Percentiles rank a stretch among this genome's conserved stretches.
Evolutionary conservation across 92 coral and sea anemone species (phyloP).

Genomic region (Bergia puertoricense): DNA sequence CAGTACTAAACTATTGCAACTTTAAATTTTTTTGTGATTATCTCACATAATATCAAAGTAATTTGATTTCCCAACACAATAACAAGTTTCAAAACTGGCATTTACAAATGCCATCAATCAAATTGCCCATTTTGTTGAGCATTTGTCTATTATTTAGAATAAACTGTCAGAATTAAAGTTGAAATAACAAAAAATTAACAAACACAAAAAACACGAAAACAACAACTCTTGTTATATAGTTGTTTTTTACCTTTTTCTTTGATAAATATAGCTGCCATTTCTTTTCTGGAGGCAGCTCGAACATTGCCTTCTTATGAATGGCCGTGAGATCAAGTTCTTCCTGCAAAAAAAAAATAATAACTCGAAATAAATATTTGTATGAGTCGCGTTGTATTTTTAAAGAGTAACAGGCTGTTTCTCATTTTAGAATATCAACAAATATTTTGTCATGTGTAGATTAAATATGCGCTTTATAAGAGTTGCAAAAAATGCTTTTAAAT

Average conservation of each 20-base stretch:
- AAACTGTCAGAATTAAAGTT: background rate
- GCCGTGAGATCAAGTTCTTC: conserved; percentile 99
- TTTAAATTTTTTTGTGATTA: too few relatives aligned
- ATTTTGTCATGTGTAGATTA: background rate
- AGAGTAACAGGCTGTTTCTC: background rate
- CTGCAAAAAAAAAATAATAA: conserved; percentile 53
- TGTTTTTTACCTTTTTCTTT: conserved; percentile 82
- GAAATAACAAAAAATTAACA: background rate
- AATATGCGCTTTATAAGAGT: background rate
- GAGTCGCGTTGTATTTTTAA: background rate
- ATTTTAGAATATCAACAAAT: background rate
- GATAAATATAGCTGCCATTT: conserved; percentile 99
- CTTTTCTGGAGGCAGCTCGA: conserved; percentile 96
- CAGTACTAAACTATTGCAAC: too few relatives aligned
- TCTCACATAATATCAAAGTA: background rate
- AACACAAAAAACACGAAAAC: background rate
- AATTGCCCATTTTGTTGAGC: background rate
- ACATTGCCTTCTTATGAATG: conserved; percentile 93
- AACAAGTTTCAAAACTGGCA: background rate
- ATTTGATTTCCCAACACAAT: background rate
- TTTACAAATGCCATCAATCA: background rate
- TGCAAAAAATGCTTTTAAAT: background rate
- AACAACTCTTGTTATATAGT: background rate
- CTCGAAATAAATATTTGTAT: conserved; percentile 18
- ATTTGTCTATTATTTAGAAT: background rate